A percentile compares a stretch with the other conserved stretches of the same genome.
Conservation (phyloP, 2,888 invertebrate species). For the Catocala fraxini region DNA sequence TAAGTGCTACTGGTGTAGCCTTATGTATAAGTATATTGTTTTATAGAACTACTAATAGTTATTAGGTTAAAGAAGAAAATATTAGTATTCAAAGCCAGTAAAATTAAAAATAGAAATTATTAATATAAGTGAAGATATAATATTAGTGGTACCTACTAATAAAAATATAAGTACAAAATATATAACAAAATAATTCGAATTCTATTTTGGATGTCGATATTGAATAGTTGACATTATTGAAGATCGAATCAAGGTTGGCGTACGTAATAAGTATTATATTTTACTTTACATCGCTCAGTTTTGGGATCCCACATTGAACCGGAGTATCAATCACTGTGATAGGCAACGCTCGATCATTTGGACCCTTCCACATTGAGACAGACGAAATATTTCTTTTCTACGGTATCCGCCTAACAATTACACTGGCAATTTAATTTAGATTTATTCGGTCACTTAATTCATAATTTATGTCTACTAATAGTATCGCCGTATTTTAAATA, state of each 20-base stretch:
- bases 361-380: constrained; percentile 42
- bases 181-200: background rate
- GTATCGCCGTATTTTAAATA: constrained; percentile 4
- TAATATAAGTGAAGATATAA: background rate
- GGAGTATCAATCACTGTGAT: constrained; percentile 49
- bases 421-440: constrained; percentile 34
- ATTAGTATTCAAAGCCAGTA: constrained; percentile 31
- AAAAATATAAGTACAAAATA: background rate
- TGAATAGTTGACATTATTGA: constrained; percentile 15
- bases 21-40: constrained; percentile 9
- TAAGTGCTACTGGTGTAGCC: constrained; percentile 1
- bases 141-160: constrained; percentile 16
- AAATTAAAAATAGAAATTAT: constrained; percentile 21
- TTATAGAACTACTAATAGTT: constrained; percentile 20
- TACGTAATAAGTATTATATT: constrained; percentile 28
- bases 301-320: constrained; percentile 35
- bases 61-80: constrained; percentile 20
- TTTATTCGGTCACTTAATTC: constrained; percentile 24
- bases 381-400: constrained; percentile 48
- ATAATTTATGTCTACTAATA: constrained; percentile 28
- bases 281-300: constrained; percentile 29
- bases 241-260: constrained; percentile 16
- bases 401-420: constrained; percentile 45
- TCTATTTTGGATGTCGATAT: constrained; percentile 2
- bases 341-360: constrained; percentile 42